Conservation (phyloP, 2,113 vertebrate genomes). For the Callaeas wilsoni region DNA sequence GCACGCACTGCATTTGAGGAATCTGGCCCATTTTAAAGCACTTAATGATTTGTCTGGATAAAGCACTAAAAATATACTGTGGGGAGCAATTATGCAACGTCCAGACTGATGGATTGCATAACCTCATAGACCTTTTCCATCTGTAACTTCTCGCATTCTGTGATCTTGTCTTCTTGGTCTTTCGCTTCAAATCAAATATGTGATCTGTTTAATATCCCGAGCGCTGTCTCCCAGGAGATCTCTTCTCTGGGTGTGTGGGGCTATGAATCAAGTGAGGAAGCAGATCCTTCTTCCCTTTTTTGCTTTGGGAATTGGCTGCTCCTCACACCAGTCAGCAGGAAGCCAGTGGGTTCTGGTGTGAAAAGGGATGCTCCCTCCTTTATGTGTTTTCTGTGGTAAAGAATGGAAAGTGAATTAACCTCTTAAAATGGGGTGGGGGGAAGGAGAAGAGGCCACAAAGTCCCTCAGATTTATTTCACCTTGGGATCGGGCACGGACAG, state of each 20-base stretch:
- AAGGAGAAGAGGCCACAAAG: background rate
- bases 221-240: background rate
- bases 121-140: constrained; percentile 53
- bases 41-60: constrained; percentile 67
- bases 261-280: background rate
- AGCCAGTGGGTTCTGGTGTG: background rate
- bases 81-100: constrained; percentile 59
- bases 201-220: constrained; percentile 12
- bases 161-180: constrained; percentile 45
- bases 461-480: background rate
- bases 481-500: background rate
- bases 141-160: constrained; percentile 44
- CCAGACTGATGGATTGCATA: constrained; percentile 66
- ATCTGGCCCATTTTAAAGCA: constrained; percentile 56
- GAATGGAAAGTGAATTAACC: background rate
- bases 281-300: background rate
- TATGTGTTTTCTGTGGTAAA: background rate
- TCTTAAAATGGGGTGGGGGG: fast-evolving
- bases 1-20: constrained; percentile 36
- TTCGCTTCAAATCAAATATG: constrained; percentile 30
- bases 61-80: constrained; percentile 61
- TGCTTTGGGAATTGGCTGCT: background rate
- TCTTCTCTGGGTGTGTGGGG: background rate
- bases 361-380: background rate
- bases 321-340: background rate